Evolutionary conservation across 2,888 invertebrate species (phyloP), one percentile per base, ranked within the genome.

Genomic region (Mythimna vitellina): DNA sequence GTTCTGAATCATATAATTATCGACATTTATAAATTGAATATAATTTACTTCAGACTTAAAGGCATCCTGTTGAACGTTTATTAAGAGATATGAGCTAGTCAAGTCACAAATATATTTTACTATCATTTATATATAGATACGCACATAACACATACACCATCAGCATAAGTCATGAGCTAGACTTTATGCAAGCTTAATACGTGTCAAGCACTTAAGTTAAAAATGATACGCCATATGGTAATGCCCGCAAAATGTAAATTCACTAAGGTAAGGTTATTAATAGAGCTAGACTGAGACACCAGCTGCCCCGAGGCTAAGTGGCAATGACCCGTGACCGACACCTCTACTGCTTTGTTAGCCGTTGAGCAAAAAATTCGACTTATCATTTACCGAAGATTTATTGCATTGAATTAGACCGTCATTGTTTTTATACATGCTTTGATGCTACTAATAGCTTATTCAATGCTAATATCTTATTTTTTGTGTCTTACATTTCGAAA

Each of bases 301-400:
- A 78, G 81, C 68, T 78, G 80, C 57, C 61, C 53, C 65, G 72
- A 57, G 32, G 66, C 68, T 73, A 61, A 69, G 62, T 78, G 78
- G 83, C 82, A 81, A 73, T 83, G 82, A 83, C 83, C 77, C 62
- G 49, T 77, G 64, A 70, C 71, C 70, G 49, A 67, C 73, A 73
- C 69, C 71, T 76, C 66, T 25, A 51, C 6, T 25, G 12, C 25
- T 20, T n/a, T 29, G 49, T 61, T 29, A 29, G 61, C 32, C 38
- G 25, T 10, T 62, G 69, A 67, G 64, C 62, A 49, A 63, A 69
- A 58, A 69, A 78, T 42, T 53, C 14, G 10, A 70, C 60, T 49
- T 69, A 71, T 60, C 22, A 67, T 54, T 73, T 49, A 65, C 57
- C 9, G 49, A 65, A 67, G 46, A 76, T 60, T 73, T 66, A 73